These are phyloP conservation scores for Grus americana DNA, from an alignment of 2,113 vertebrate genomes.

Conservation along the genomic window DNA sequence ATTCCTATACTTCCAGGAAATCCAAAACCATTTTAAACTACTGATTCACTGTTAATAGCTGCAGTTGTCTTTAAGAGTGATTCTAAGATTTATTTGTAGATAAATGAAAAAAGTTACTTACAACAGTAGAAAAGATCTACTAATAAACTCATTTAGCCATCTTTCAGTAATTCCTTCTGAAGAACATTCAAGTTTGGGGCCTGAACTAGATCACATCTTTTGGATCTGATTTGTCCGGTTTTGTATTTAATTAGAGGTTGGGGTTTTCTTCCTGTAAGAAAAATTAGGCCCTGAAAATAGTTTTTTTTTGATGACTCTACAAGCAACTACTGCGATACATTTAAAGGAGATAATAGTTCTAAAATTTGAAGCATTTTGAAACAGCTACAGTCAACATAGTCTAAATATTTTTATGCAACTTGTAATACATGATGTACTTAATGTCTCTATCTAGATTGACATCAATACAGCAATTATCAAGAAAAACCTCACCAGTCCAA, in stretches of 20 bases:
- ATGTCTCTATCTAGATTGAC: neutral
- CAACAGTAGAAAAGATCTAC: neutral
- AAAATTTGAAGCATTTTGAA: neutral
- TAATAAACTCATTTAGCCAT: neutral
- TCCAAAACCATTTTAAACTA: neutral
- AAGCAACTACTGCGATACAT: neutral
- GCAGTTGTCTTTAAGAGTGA: constrained; percentile 3
- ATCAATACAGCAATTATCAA: neutral
- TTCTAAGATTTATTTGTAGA: constrained; percentile 28
- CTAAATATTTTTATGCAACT: neutral
- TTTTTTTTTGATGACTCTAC: neutral
- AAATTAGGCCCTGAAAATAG: constrained; percentile 17
- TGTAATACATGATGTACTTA: neutral
- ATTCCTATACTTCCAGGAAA: neutral
- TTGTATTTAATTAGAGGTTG: constrained; percentile 18
- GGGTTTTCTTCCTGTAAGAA: constrained; percentile 2
- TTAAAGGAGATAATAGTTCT: neutral
- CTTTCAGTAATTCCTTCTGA: constrained; percentile 26
- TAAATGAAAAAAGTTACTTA: constrained; percentile 31
- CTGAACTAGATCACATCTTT: constrained; percentile 55
- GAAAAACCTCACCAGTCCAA: neutral
- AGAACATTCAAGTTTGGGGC: constrained; percentile 20
- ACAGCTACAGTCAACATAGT: neutral
- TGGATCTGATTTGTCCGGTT: neutral
- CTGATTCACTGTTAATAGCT: constrained; percentile 1